Base-by-base conservation (phyloP, 2,113 vertebrate genomes). In the Solenodon paradoxus region DNA sequence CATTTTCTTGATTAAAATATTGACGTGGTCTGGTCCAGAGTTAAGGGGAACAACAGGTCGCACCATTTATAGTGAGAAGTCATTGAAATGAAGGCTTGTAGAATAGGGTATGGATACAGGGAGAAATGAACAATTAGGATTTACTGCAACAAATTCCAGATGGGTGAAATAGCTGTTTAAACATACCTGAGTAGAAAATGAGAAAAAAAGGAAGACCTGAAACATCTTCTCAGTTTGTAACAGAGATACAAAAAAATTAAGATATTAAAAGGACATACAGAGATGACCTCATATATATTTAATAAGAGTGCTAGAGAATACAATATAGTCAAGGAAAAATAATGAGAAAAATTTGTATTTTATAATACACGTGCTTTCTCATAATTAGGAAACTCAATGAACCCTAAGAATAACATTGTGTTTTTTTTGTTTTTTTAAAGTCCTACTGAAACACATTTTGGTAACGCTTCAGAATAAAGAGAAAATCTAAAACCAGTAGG, bases 1-100 rank as follows among this genome's bases (percentile, higher is more conserved):
- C 47, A 11, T 92, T 78, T 95, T 78, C 51, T 95, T 59, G 38
- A 59, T 72, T n/a, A n/a, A 77, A 91, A 77, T 42, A 53, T 22
- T 77, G 72, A 74, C 28, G 24, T 11, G 10, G 64, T 12, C 8
- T 38, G 81, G 19, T 9, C 9, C 19, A 51, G 40, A 69, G 51
- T 74, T 5, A 59, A 88, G 30, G 6, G 45, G 2, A 28, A 83
- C 45, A 38, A 5, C 24, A 66, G 3, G 38, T 64, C 12, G 35
- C 26, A 11, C 9, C 0, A 89, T 16, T 85, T 35, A 22, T 80
- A 38, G 26, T 15, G 28, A 74, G 38, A 68, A 22, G 35, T 16
- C 49, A 64, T 64, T n/a, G n/a, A n/a, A n/a, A 32, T 10, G 9
- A 15, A 74, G 74, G 26, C 47, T 3, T 24, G 53, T 40, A 38